Evolutionary conservation across 2,113 vertebrate genomes (phyloP).

Genomic region (Pontoporia blainvillei): DNA sequence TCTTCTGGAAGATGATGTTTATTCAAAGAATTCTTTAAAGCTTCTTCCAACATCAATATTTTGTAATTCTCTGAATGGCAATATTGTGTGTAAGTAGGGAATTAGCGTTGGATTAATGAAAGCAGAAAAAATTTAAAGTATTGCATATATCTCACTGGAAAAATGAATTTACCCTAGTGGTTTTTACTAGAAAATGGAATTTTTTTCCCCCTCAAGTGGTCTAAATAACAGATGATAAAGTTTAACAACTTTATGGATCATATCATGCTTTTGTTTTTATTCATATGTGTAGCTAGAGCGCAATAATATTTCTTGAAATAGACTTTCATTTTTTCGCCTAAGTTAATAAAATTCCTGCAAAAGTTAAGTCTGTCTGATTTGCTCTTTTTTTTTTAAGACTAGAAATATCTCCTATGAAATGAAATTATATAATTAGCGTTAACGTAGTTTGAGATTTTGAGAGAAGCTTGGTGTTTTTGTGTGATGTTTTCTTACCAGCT

Average conservation of each 20-base stretch:
- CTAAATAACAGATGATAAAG: not conserved
- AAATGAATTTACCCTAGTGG: not conserved
- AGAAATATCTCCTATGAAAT: not conserved
- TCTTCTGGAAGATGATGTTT: not conserved
- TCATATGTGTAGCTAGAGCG: not conserved
- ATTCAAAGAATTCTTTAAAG: not conserved
- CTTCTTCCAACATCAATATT: not conserved
- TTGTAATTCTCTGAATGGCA: not conserved
- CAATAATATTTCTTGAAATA: not conserved
- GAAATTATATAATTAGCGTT: not conserved
- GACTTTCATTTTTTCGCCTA: not conserved
- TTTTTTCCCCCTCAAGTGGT: not conserved
- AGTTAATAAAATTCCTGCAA: not conserved
- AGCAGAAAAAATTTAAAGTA: not conserved
- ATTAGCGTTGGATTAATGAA: not conserved
- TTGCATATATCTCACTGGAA: not conserved
- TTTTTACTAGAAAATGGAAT: conserved; percentile 19
- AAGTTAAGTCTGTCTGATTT: not conserved
- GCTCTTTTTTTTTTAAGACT: not conserved
- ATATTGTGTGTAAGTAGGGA: not conserved
- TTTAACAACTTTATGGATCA: not conserved
- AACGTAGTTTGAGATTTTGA: not conserved
- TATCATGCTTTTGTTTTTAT: conserved; percentile 3
- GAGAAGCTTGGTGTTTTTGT: not conserved
- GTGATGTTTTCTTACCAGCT: not conserved